These are phyloP conservation scores for Protobothrops mucrosquamatus DNA, from an alignment of 2,113 vertebrate genomes.

Conservation along the genomic window DNA sequence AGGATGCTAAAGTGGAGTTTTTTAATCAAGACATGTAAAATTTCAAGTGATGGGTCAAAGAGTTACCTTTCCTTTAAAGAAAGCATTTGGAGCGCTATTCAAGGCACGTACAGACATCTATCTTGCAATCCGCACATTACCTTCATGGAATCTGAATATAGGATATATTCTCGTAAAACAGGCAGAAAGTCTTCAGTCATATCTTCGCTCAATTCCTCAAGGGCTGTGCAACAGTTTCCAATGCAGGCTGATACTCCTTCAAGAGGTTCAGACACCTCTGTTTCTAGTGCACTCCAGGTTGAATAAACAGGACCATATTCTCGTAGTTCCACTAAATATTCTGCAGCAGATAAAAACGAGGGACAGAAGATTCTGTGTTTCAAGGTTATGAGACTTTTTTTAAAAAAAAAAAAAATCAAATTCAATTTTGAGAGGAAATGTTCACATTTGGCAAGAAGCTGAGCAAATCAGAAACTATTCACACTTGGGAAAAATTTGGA, in stretches of 20 bases:
- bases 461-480: background rate
- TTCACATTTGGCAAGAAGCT: background rate
- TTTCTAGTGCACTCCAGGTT: slow-evolving; percentile 85
- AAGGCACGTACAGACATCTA: rapidly evolving
- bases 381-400: background rate
- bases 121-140: slow-evolving; percentile 60
- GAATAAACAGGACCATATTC: slow-evolving; percentile 92
- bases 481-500: background rate
- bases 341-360: slow-evolving; percentile 61
- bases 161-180: slow-evolving; percentile 89
- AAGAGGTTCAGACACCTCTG: slow-evolving; percentile 83
- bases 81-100: background rate
- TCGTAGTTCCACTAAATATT: slow-evolving; percentile 90
- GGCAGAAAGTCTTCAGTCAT: slow-evolving; percentile 94
- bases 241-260: slow-evolving; percentile 86
- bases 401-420: background rate
- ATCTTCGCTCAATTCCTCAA: slow-evolving; percentile 89
- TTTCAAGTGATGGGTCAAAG: background rate
- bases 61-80: background rate
- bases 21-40: background rate
- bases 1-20: background rate
- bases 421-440: background rate
- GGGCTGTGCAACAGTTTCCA: slow-evolving; percentile 78
- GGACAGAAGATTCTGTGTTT: background rate
- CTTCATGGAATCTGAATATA: slow-evolving; percentile 97